These are phyloP conservation scores for Grammomys dolichurus DNA, from an alignment of 2,113 vertebrate species.

Conservation along the genomic window DNA sequence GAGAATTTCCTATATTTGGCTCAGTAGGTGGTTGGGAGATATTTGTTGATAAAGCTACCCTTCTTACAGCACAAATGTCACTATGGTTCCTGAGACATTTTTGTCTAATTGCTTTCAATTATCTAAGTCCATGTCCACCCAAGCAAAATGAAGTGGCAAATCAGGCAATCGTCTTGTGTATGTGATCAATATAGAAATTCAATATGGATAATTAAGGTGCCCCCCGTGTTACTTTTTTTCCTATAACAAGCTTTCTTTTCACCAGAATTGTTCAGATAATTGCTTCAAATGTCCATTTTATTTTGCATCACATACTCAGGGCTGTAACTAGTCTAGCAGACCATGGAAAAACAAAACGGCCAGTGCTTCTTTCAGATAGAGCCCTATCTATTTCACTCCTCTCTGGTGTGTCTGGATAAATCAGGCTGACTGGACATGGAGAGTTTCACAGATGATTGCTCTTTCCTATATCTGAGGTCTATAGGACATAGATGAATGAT, in stretches of 20 bases:
- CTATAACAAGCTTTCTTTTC: slow-evolving; percentile 68
- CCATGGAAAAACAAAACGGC: slow-evolving; percentile 43
- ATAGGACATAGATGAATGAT: neutral
- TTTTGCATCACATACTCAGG: slow-evolving; percentile 53
- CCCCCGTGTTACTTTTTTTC: slow-evolving; percentile 53
- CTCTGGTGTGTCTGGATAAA: neutral
- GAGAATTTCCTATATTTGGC: neutral
- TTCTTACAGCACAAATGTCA: slow-evolving; percentile 45
- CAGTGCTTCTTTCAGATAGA: slow-evolving; percentile 8
- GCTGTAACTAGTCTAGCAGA: slow-evolving; percentile 39
- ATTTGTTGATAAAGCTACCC: slow-evolving; percentile 21
- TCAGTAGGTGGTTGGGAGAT: slow-evolving; percentile 26
- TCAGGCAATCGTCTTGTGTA: slow-evolving; percentile 65
- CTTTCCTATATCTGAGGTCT: neutral
- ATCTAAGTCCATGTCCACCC: slow-evolving; percentile 45
- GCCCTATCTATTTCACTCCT: neutral
- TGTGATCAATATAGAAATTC: slow-evolving; percentile 79
- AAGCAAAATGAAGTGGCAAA: slow-evolving; percentile 77
- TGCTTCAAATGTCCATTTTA: slow-evolving; percentile 68
- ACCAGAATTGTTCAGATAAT: slow-evolving; percentile 74
- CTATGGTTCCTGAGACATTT: slow-evolving; percentile 37
- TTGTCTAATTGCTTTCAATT: slow-evolving; percentile 75
- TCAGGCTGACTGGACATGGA: slow-evolving; percentile 12
- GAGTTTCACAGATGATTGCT: neutral
- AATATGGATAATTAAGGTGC: slow-evolving; percentile 70